These are phyloP conservation scores for Agelastica alni DNA, from an alignment of 2,888 invertebrate genomes.

Conservation along the genomic window DNA sequence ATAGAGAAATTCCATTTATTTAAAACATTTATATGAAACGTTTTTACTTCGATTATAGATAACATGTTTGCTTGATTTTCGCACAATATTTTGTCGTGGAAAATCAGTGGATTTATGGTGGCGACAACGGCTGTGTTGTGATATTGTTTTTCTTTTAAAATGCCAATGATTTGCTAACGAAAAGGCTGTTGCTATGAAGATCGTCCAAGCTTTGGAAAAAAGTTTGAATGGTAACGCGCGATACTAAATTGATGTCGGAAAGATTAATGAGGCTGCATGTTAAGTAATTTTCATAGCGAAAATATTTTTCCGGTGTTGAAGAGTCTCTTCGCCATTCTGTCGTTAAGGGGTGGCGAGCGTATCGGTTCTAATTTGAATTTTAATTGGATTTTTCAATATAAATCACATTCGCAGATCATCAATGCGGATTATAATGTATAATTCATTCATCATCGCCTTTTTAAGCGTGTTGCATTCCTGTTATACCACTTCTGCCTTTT, in stretches of 20 bases:
- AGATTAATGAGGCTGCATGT: neutral
- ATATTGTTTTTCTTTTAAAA: no score
- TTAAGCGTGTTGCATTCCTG: neutral
- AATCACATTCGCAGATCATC: slow-evolving; percentile 5
- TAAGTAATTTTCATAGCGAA: neutral
- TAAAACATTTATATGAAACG: no score
- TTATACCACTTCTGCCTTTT: neutral
- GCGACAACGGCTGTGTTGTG: no score
- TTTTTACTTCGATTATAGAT: no score
- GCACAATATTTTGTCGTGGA: no score
- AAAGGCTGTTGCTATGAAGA: no score
- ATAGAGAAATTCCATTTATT: slow-evolving; percentile 11
- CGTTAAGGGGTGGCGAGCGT: neutral
- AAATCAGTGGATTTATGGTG: no score
- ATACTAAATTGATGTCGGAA: neutral
- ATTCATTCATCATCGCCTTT: slow-evolving; percentile 4
- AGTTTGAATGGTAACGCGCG: no score
- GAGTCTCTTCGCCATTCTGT: neutral
- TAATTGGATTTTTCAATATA: slow-evolving; percentile 6
- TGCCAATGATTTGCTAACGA: no score
- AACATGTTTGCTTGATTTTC: no score
- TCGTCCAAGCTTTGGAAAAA: no score
- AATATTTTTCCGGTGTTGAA: slow-evolving; percentile 1
- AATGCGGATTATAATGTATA: slow-evolving; percentile 4
- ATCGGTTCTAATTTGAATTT: neutral